Conservation (phyloP, 2,888 invertebrate genomes). For the Sicus ferrugineus region DNA sequence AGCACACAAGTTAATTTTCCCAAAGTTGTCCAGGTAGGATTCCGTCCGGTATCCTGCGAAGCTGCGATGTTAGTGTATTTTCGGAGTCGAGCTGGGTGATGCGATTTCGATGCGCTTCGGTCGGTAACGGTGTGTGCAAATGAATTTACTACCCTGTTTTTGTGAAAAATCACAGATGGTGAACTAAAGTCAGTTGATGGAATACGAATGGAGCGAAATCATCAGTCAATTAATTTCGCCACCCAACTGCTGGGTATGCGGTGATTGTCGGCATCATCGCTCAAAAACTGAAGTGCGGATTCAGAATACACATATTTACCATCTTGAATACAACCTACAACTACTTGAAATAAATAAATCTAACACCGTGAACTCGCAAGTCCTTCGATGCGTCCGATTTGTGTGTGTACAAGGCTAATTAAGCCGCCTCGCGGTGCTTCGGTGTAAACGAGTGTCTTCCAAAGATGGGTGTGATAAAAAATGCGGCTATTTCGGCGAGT, state of each 20-base stretch:
- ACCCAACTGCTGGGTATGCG: background rate
- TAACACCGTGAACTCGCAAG: background rate
- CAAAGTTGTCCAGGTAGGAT: constrained; percentile 29
- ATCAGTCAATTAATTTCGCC: too few relatives aligned
- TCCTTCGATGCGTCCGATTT: background rate
- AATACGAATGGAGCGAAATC: too few relatives aligned
- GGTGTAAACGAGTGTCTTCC: background rate
- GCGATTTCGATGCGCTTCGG: background rate
- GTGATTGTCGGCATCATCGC: background rate
- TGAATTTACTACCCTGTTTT: background rate
- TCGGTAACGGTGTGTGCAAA: background rate
- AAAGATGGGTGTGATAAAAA: background rate
- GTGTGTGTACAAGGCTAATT: background rate
- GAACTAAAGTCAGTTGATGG: too few relatives aligned
- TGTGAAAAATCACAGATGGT: background rate
- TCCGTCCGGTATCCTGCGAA: constrained; percentile 7
- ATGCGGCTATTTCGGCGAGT: background rate
- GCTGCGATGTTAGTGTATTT: constrained; percentile 22
- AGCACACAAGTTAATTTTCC: constrained; percentile 9
- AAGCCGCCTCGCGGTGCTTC: background rate
- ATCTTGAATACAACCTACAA: background rate
- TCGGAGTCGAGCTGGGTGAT: constrained; percentile 10
- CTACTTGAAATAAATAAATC: background rate
- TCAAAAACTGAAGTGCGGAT: background rate
- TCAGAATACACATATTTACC: background rate